Evolutionary conservation across 2,113 vertebrate genomes (phyloP).

Genomic region (Rostratula benghalensis): DNA sequence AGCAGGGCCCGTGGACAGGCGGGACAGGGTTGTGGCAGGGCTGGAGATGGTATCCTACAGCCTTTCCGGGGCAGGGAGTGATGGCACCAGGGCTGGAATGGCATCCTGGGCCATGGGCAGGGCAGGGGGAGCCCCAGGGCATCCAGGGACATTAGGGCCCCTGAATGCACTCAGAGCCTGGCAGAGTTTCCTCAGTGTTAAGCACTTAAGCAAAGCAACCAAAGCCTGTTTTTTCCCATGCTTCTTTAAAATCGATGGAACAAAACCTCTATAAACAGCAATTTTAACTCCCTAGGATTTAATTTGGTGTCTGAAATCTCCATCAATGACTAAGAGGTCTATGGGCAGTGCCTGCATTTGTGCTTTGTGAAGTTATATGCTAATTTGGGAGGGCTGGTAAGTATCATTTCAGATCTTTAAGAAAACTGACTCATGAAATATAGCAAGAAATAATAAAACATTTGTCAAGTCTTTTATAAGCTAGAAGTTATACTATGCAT

Average conservation of each 20-base stretch:
- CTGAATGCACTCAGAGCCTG: neutral
- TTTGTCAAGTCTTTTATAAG: neutral
- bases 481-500: neutral
- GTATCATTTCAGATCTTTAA: neutral
- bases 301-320: neutral
- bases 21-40: neutral
- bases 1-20: rapidly evolving
- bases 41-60: rapidly evolving
- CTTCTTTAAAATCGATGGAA: neutral
- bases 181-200: neutral
- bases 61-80: neutral
- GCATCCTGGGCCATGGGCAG: rapidly evolving
- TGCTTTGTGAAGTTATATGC: neutral
- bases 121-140: rapidly evolving
- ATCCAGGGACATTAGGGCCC: neutral
- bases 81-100: rapidly evolving
- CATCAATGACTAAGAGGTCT: neutral
- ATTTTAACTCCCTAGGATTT: neutral
- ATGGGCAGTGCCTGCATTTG: rapidly evolving
- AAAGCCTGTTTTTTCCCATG: neutral
- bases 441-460: neutral
- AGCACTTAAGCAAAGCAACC: neutral
- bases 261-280: neutral
- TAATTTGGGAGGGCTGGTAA: neutral
- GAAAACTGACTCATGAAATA: neutral